phyloP scores from a whole-genome alignment of 2,888 invertebrate species.

The Synanthedon tipuliformis region DNA sequence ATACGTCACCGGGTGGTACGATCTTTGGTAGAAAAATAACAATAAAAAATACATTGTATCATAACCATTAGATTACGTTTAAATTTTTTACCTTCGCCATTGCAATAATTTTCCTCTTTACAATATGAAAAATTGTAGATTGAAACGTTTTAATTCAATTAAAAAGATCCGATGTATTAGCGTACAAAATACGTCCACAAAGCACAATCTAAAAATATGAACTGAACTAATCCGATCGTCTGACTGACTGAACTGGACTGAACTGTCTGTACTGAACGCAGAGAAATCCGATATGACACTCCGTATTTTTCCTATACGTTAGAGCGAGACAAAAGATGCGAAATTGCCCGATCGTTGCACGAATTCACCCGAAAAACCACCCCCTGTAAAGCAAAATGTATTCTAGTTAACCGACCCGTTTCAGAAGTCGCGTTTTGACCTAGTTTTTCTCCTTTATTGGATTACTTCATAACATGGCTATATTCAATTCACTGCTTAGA shows the following conservation, averaged over 20 bases:
- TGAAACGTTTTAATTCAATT: slow-evolving; percentile 34
- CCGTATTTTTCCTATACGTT: slow-evolving; percentile 18
- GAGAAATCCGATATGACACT: slow-evolving; percentile 55
- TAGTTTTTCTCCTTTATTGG: background rate
- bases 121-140: slow-evolving; percentile 14
- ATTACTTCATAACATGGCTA: no score
- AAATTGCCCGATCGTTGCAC: slow-evolving; percentile 11
- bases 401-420: background rate
- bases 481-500: no score
- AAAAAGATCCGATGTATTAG: slow-evolving; percentile 25
- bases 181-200: slow-evolving; percentile 26
- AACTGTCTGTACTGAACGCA: slow-evolving; percentile 13
- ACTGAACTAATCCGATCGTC: slow-evolving; percentile 23
- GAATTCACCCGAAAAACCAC: background rate
- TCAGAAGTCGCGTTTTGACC: background rate
- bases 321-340: slow-evolving; percentile 21
- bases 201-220: slow-evolving; percentile 46
- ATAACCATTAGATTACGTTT: background rate
- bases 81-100: slow-evolving; percentile 56
- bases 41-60: background rate
- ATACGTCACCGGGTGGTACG: slow-evolving; percentile 46
- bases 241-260: background rate
- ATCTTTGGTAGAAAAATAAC: slow-evolving; percentile 23
- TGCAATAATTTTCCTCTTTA: slow-evolving; percentile 17
- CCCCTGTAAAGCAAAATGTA: background rate